Evolutionary conservation across 92 coral and sea anemone species (phyloP).

Genomic region (Porites divaricata): DNA sequence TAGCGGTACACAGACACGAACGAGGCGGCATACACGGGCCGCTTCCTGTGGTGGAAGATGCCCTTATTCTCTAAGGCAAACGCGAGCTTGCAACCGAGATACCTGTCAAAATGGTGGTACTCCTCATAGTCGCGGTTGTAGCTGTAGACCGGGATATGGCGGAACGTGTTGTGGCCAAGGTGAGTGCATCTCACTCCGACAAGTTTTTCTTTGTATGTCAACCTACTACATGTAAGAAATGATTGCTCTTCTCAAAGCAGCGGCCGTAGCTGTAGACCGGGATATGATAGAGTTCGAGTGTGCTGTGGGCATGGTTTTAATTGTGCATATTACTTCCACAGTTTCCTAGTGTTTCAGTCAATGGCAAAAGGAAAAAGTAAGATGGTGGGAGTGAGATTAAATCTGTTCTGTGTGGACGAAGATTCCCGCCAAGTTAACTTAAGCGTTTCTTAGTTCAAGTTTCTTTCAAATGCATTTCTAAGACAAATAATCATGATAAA

Average conservation of each 20-base stretch:
- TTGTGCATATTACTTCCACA: not conserved
- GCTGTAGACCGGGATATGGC: constrained; percentile 60
- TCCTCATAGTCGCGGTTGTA: constrained; percentile 55
- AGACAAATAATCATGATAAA: too few relatives aligned
- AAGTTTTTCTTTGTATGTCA: too few relatives aligned
- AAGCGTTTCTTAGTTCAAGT: too few relatives aligned
- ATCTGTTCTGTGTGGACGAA: too few relatives aligned
- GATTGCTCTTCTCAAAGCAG: constrained; percentile 69
- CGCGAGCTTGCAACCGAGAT: constrained; percentile 63
- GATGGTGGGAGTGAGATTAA: too few relatives aligned
- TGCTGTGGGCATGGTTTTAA: constrained; percentile 73
- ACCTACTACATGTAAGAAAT: not conserved
- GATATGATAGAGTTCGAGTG: constrained; percentile 54
- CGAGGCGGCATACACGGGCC: constrained; percentile 34
- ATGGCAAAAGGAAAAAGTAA: too few relatives aligned
- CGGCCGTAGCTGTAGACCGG: constrained; percentile 66
- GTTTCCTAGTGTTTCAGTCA: too few relatives aligned
- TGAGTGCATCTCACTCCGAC: constrained; percentile 21
- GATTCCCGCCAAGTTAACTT: too few relatives aligned
- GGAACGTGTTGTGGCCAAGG: constrained; percentile 79
- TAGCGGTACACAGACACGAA: constrained; percentile 66
- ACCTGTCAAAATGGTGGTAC: constrained; percentile 68
- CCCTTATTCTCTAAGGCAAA: constrained; percentile 48
- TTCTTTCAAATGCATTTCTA: too few relatives aligned
- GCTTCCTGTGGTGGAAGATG: constrained; percentile 76